phyloP scores from a whole-genome alignment of 2,797 vertebrate genomes.

The Clarias platycephalus region DNA sequence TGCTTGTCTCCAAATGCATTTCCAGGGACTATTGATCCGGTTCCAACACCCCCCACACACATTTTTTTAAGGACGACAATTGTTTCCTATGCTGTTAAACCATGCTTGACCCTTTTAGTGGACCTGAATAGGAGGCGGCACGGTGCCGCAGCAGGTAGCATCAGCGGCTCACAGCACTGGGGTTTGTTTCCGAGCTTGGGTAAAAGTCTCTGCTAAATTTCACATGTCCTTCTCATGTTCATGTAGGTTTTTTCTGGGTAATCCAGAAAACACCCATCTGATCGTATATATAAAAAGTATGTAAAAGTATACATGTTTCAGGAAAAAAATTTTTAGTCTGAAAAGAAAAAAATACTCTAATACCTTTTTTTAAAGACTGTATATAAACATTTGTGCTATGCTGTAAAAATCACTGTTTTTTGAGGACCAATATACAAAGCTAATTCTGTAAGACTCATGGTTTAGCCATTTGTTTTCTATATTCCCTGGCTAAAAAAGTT shows the following conservation, averaged over 20 bases:
- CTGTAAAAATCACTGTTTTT: not conserved
- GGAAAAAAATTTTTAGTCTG: not conserved
- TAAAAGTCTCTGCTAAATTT: not conserved
- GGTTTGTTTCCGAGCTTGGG: not conserved
- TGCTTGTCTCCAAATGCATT: too few relatives aligned
- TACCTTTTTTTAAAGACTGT: not conserved
- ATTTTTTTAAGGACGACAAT: too few relatives aligned
- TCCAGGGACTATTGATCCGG: too few relatives aligned
- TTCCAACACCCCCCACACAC: too few relatives aligned
- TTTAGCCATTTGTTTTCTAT: not conserved
- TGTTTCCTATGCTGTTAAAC: too few relatives aligned
- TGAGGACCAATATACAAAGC: not conserved
- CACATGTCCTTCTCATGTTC: not conserved
- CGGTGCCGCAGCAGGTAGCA: not conserved
- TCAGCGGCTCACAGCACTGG: not conserved
- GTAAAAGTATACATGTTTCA: not conserved
- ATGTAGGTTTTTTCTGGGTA: not conserved
- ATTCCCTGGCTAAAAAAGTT: too few relatives aligned
- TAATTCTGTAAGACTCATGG: not conserved
- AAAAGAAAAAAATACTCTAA: not conserved
- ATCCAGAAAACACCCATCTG: not conserved
- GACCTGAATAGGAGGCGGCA: conserved; percentile 14
- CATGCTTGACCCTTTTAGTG: not conserved
- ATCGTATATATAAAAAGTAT: not conserved
- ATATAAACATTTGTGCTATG: not conserved